phyloP scores from a whole-genome alignment of 2,797 vertebrate genomes.

The Decapterus maruadsi region DNA sequence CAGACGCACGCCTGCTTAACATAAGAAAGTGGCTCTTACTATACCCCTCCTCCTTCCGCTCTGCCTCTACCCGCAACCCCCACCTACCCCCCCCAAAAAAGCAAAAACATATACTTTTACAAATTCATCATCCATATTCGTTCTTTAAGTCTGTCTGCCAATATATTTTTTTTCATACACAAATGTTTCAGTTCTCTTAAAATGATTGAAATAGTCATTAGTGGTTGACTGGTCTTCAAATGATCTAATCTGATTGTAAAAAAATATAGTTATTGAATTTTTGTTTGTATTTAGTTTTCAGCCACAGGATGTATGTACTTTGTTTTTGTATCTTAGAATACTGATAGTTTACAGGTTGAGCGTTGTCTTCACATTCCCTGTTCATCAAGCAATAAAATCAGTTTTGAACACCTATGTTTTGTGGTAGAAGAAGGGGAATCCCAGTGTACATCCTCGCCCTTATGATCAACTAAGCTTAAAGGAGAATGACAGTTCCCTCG shows the following conservation, averaged over 20 bases:
- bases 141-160: not conserved
- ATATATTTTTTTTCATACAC: not conserved
- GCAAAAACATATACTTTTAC: constrained; percentile 20
- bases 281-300: not conserved
- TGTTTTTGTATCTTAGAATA: not conserved
- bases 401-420: constrained; percentile 18
- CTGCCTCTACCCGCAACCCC: constrained; percentile 45
- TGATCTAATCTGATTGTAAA: not conserved
- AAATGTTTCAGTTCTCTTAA: not conserved
- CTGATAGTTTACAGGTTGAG: not conserved
- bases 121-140: constrained; percentile 25
- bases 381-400: constrained; percentile 4
- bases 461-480: constrained; percentile 43
- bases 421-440: constrained; percentile 16
- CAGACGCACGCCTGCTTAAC: constrained; percentile 86
- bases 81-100: constrained; percentile 13
- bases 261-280: not conserved
- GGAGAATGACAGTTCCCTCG: constrained; percentile 52
- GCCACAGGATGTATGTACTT: not conserved
- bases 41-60: constrained; percentile 65
- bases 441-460: constrained; percentile 34
- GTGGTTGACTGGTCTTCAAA: not conserved
- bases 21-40: constrained; percentile 86
- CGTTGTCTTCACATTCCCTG: not conserved
- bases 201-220: not conserved